Evolutionary conservation across 2,888 invertebrate species (phyloP).

Genomic region (Congeria kusceri): DNA sequence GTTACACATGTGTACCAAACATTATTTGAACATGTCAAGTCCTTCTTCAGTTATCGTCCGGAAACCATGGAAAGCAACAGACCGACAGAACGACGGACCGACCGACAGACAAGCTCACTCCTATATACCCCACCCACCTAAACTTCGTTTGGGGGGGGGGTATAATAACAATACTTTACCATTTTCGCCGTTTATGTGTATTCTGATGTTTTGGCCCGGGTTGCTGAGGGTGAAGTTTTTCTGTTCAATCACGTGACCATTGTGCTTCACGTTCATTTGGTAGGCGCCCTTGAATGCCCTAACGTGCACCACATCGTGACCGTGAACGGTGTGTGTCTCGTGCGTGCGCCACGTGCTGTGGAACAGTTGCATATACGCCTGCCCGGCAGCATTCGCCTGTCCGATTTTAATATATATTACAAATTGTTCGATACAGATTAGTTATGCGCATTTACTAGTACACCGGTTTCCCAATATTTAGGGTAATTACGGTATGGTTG

Average conservation of each 20-base stretch:
- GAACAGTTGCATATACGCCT: constrained; percentile 32
- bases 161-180: constrained; percentile 1
- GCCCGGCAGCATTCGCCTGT: constrained; percentile 47
- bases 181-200: constrained; percentile 26
- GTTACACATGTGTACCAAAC: too few species aligned
- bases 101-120: too few species aligned
- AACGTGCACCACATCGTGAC: constrained; percentile 16
- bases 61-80: too few species aligned
- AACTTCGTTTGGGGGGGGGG: too few species aligned
- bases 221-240: constrained; percentile 25
- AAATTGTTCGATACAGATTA: too few species aligned
- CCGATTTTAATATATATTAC: neutral
- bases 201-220: constrained; percentile 17
- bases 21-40: too few species aligned
- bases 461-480: too few species aligned
- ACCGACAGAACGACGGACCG: too few species aligned
- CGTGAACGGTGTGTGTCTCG: constrained; percentile 15
- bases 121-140: too few species aligned
- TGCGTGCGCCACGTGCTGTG: constrained; percentile 41
- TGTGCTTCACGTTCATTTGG: constrained; percentile 41
- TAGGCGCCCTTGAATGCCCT: constrained; percentile 44
- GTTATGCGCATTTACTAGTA: too few species aligned
- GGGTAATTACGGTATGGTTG: too few species aligned
- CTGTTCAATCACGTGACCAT: constrained; percentile 31
- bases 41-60: too few species aligned